Conservation (phyloP, 2,113 vertebrate genomes). For the Anolis carolinensis region DNA sequence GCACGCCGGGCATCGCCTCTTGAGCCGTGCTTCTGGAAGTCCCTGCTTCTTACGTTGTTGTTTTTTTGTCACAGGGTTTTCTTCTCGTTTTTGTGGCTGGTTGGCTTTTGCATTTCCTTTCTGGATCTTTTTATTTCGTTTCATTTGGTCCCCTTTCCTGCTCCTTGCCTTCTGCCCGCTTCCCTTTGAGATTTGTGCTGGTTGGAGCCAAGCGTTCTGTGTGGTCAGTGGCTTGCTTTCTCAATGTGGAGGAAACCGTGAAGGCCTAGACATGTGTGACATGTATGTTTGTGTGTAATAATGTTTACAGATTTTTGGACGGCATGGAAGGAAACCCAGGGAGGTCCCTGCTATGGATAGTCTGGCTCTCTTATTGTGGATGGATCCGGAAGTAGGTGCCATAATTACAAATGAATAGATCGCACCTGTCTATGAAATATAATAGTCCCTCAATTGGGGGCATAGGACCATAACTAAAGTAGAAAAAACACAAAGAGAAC, state of each 20-base stretch:
- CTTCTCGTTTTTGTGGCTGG: conserved; percentile 13
- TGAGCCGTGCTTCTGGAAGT: conserved; percentile 73
- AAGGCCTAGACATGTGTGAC: conserved; percentile 23
- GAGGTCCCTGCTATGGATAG: not conserved
- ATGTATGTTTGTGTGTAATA: conserved; percentile 45
- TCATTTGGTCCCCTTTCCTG: conserved; percentile 33
- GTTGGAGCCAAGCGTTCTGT: conserved; percentile 53
- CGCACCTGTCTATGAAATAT: too few relatives aligned
- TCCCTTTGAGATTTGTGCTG: conserved; percentile 61
- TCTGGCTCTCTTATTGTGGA: not conserved
- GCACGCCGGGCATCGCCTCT: conserved; percentile 67
- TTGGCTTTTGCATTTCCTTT: not conserved
- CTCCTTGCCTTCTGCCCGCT: not conserved
- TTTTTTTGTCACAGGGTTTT: conserved; percentile 29
- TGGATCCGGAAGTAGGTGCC: not conserved
- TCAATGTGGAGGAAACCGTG: not conserved
- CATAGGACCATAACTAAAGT: too few relatives aligned
- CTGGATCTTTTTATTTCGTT: conserved; percentile 50
- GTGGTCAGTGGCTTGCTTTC: conserved; percentile 64
- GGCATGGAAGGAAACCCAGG: conserved; percentile 16
- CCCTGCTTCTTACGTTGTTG: conserved; percentile 48
- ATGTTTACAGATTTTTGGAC: conserved; percentile 19
- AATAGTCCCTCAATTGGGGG: too few relatives aligned
- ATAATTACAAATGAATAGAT: not conserved
- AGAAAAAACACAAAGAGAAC: too few relatives aligned